Base-by-base conservation (phyloP, 2,888 invertebrate species). In the Phalera bucephala region DNA sequence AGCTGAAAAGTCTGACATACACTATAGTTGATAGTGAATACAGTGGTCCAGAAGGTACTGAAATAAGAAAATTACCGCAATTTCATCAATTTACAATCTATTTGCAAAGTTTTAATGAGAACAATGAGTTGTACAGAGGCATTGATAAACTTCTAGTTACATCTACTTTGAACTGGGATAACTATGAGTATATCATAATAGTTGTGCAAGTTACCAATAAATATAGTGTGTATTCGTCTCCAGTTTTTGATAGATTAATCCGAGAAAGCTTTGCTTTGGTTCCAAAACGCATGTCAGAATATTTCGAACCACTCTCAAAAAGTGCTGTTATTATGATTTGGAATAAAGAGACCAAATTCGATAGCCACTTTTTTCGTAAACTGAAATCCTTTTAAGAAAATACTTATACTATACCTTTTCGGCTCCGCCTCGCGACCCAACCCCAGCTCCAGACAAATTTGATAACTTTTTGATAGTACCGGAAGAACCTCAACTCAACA, bases 251-350 rank as follows among this genome's bases (percentile, higher is more conserved):
- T 2, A 44, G 56, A 2, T 80, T 74, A 55, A 74, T 82, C 36
- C 44, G 33, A 34, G 61, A 75, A 0, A 57, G 60, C 22, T 75
- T 78, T 57, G 38, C 56, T 45, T 36, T 72, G 6, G 42, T 52
- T 33, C 36, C 59, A 17, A 52, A 59, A 23, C 31, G 28, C 38
- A 25, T 52, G 19, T 31, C 31, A 34, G 52, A 63, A 17, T 43
- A 56, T 44, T 36, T 51, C 8, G 38, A 40, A 23, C 46, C 35
- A 23, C 31, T 71, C 25, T 33, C 38, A 36, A 71, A 67, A 3
- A 78, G 77, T 65, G 44, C 67, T 25, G 60, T 45, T 29, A 50
- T 81, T 22, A 62, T 80, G 67, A 36, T 78, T 25, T 87, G 83
- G 77, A 64, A 76, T 29, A 84, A 68, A 44, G 51, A 62, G 36